Evolutionary conservation across 2,888 invertebrate genomes (phyloP).

Genomic region (Tricholauxania praeusta): DNA sequence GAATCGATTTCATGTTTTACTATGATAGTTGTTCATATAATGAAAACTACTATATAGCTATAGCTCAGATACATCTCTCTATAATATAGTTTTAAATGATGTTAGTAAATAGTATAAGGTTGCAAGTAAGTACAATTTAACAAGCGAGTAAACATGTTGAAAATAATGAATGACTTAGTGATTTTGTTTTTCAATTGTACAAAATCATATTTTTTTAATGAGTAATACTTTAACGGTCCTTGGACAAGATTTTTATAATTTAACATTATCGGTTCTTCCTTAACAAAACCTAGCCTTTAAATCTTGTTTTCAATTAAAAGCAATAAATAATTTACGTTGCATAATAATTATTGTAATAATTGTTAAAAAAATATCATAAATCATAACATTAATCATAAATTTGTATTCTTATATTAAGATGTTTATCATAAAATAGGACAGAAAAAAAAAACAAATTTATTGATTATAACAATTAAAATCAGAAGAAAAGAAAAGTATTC

Average conservation of each 20-base stretch:
- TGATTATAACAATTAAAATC: too few relatives aligned
- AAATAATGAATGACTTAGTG: neutral
- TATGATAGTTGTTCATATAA: slow-evolving; percentile 1
- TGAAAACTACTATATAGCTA: neutral
- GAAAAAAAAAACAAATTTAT: too few relatives aligned
- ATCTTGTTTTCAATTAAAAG: neutral
- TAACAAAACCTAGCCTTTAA: neutral
- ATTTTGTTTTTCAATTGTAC: neutral
- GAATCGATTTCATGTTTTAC: too few relatives aligned
- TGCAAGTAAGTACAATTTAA: slow-evolving; percentile 12
- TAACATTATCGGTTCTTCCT: slow-evolving; percentile 3
- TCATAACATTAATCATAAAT: neutral
- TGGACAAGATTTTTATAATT: too few relatives aligned
- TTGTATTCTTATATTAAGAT: slow-evolving; percentile 13
- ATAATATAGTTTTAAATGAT: slow-evolving; percentile 9
- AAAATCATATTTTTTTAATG: neutral
- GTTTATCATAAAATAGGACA: neutral
- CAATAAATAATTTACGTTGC: slow-evolving; percentile 8
- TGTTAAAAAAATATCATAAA: neutral
- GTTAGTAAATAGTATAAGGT: neutral
- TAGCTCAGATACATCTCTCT: slow-evolving; percentile 5
- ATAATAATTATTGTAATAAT: neutral
- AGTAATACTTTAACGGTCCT: neutral
- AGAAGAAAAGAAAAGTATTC: too few relatives aligned
- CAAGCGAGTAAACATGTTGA: neutral